Evolutionary conservation across 2,888 invertebrate genomes (phyloP).

Genomic region (Philopedon plagiatum): DNA sequence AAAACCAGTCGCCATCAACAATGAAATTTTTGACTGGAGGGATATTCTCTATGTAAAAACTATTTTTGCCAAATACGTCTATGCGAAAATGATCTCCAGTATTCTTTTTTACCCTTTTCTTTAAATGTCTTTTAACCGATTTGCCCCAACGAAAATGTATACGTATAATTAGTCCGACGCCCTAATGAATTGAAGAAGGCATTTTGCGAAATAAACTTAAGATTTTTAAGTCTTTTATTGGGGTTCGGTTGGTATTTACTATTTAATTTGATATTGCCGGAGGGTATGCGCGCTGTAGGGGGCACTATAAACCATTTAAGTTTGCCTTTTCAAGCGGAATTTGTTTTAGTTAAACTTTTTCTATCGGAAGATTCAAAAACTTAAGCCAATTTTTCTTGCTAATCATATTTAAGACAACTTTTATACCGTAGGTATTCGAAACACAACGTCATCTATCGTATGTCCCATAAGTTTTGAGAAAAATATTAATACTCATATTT

Average conservation of each 20-base stretch:
- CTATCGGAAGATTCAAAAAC: too few species aligned
- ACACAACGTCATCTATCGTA: too few species aligned
- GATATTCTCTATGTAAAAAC: too few species aligned
- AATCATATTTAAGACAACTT: too few species aligned
- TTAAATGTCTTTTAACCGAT: conserved; percentile 48
- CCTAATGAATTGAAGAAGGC: conserved; percentile 48
- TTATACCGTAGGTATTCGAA: too few species aligned
- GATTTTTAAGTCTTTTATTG: conserved; percentile 42
- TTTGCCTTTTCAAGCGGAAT: not conserved
- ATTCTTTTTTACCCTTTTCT: conserved; percentile 39
- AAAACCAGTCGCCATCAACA: too few species aligned
- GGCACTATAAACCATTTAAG: not conserved
- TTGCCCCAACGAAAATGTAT: conserved; percentile 44
- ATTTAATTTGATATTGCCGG: conserved; percentile 45
- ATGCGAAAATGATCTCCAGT: conserved; percentile 23
- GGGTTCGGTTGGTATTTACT: conserved; percentile 43
- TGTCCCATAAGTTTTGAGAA: too few species aligned
- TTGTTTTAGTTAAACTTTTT: not conserved
- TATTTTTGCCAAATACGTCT: not conserved
- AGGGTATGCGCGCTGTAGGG: conserved; percentile 4
- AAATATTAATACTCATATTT: too few species aligned
- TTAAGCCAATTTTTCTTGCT: too few species aligned
- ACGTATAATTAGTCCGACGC: conserved; percentile 47
- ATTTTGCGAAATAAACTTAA: conserved; percentile 45
- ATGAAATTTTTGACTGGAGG: too few species aligned